phyloP scores from a whole-genome alignment of 2,888 invertebrate genomes.

The Molanna angustata region DNA sequence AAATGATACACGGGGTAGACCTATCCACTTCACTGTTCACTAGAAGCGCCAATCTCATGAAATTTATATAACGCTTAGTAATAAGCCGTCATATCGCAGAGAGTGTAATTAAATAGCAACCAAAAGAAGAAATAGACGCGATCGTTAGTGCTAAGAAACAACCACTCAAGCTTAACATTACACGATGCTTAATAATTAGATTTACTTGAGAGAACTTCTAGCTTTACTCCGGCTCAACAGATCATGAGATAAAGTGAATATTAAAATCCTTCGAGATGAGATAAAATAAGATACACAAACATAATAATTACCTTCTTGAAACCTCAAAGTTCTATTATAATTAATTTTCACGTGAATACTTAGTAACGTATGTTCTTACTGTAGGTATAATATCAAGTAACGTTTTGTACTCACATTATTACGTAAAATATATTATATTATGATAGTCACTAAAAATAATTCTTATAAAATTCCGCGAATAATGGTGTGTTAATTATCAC shows the following conservation, averaged over 20 bases:
- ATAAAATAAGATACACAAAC: not conserved
- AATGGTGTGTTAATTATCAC: no score
- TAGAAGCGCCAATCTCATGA: slow-evolving; percentile 10
- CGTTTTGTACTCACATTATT: no score
- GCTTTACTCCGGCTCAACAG: not conserved
- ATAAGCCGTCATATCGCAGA: slow-evolving; percentile 21
- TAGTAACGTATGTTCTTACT: no score
- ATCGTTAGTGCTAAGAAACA: slow-evolving; percentile 9
- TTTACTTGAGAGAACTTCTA: slow-evolving; percentile 7
- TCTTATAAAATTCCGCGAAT: no score
- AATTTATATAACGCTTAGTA: slow-evolving; percentile 24
- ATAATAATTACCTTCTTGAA: not conserved
- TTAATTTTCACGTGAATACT: not conserved
- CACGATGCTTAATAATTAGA: slow-evolving; percentile 16
- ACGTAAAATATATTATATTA: no score
- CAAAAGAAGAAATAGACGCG: slow-evolving; percentile 8
- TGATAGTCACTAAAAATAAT: no score
- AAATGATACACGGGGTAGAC: not conserved
- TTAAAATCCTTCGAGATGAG: not conserved
- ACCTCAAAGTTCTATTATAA: not conserved
- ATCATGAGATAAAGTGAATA: not conserved
- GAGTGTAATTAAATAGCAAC: slow-evolving; percentile 25
- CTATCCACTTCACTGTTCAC: not conserved
- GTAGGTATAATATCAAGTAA: no score
- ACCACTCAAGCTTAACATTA: slow-evolving; percentile 8